These are phyloP conservation scores for Coilia nasus DNA, from an alignment of 2,797 vertebrate genomes.

Conservation along the genomic window DNA sequence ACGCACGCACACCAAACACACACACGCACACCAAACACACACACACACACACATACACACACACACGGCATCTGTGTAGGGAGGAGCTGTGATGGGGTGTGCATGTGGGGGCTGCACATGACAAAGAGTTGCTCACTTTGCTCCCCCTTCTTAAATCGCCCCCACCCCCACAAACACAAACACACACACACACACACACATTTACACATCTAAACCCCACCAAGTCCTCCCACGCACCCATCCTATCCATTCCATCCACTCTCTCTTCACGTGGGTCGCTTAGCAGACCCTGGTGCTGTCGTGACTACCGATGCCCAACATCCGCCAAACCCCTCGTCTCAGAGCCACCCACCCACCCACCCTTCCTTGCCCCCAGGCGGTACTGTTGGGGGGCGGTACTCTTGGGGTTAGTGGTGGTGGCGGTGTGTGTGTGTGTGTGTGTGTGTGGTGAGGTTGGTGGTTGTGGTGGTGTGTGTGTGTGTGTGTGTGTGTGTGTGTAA, in stretches of 20 bases:
- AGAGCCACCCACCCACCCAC: neutral
- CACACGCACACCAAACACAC: neutral
- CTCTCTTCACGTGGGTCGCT: neutral
- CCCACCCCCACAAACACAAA: neutral
- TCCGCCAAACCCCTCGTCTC: neutral
- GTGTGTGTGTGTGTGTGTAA: too few species aligned
- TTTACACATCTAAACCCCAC: neutral
- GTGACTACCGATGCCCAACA: neutral
- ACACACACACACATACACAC: conserved; percentile 23
- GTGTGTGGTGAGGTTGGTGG: too few species aligned
- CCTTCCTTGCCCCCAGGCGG: neutral
- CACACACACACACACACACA: neutral
- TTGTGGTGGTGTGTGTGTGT: too few species aligned
- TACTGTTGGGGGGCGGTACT: neutral
- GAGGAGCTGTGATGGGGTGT: neutral
- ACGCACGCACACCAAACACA: conserved; percentile 8
- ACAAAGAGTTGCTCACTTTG: neutral
- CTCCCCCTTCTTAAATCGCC: neutral
- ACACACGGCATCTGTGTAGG: neutral
- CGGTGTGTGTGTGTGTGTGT: neutral
- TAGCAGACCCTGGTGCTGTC: neutral
- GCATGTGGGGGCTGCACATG: neutral
- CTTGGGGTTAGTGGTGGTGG: neutral
- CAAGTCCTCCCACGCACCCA: neutral
- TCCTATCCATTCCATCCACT: neutral